Base-by-base conservation (phyloP, 2,888 invertebrate genomes). In the Torymus texanus region DNA sequence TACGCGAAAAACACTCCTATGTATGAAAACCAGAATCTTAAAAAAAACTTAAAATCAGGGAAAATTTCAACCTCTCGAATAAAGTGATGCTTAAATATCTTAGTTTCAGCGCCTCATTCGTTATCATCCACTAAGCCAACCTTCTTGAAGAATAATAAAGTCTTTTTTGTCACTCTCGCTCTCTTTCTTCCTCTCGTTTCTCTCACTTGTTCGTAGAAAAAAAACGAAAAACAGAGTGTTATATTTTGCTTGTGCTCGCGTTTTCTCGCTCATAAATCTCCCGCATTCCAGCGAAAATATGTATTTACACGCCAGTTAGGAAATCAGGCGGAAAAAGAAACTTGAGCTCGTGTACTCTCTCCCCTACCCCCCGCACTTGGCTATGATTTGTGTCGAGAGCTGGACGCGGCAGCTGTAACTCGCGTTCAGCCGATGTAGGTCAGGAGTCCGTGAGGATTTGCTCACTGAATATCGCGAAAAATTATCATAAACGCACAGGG, bases 351-450 rank as follows among this genome's bases (percentile, higher is more conserved):
- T 53, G 75, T 53, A 16, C 21, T 14, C 56, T 41, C 51, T 68
- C 63, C 65, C 61, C 8, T 14, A 11, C 10, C 56, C 55, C 59
- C n/a, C 51, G 13, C 73, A 67, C 70, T 78, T 67, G 29, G 75
- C 12, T 29, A 62, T 78, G 80, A 80, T 80, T 82, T 83, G 82
- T 81, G 76, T 75, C 72, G 75, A 18, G 41, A 71, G 76, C 66
- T 65, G 79, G 67, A 76, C 68, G 51, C 72, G 75, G 79, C 81
- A 67, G 55, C 51, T 71, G 65, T 63, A 63, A 24, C 24, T 41
- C 41, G 41, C 41, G 41, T 8, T 41, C 41, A 41, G 41, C 2
- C 58, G 62, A 80, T 80, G 59, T 80, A 78, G 80, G 80, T 80
- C 80, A 80, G 61, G 18, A 24, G 18, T 55, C 62, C 41, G 41